Evolutionary conservation across 2,113 vertebrate species (phyloP).

Genomic region (Cephalopholis sonnerati): DNA sequence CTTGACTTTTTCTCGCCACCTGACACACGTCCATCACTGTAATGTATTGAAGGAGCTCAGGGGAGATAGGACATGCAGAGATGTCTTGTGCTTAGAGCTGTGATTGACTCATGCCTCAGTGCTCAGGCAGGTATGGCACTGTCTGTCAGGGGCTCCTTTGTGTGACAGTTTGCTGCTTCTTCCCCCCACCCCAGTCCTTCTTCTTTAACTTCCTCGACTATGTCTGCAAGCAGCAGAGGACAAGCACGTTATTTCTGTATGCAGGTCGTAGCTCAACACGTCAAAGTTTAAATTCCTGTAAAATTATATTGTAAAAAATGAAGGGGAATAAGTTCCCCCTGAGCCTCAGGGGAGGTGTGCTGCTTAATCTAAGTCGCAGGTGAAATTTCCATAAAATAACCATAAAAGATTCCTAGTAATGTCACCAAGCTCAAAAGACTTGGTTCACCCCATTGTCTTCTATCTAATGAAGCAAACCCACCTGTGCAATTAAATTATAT

Average conservation of each 20-base stretch:
- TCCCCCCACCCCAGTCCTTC: not conserved
- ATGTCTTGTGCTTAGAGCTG: constrained; percentile 46
- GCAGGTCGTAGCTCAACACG: constrained; percentile 34
- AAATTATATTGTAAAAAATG: constrained; percentile 52
- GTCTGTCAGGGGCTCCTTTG: constrained; percentile 42
- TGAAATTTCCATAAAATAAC: constrained; percentile 34
- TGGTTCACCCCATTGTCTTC: constrained; percentile 1
- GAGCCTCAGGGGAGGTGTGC: constrained; percentile 30
- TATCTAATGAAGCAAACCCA: constrained; percentile 15
- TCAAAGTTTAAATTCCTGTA: constrained; percentile 39
- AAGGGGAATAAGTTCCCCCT: constrained; percentile 13
- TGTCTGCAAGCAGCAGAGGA: constrained; percentile 18
- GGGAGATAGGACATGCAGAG: constrained; percentile 44
- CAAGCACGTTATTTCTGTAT: constrained; percentile 30
- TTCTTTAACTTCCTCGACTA: constrained; percentile 20
- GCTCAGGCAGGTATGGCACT: constrained; percentile 32
- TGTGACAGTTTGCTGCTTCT: constrained; percentile 29
- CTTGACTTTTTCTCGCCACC: constrained; percentile 48
- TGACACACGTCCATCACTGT: constrained; percentile 74
- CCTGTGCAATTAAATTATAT: not conserved
- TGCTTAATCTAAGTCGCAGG: constrained; percentile 15
- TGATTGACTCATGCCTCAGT: constrained; percentile 72
- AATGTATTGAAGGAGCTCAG: constrained; percentile 59
- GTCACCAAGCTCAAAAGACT: constrained; percentile 28
- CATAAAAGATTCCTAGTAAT: constrained; percentile 15